phyloP scores from a whole-genome alignment of 2,888 invertebrate species.

The Aspidiotus rigidus region DNA sequence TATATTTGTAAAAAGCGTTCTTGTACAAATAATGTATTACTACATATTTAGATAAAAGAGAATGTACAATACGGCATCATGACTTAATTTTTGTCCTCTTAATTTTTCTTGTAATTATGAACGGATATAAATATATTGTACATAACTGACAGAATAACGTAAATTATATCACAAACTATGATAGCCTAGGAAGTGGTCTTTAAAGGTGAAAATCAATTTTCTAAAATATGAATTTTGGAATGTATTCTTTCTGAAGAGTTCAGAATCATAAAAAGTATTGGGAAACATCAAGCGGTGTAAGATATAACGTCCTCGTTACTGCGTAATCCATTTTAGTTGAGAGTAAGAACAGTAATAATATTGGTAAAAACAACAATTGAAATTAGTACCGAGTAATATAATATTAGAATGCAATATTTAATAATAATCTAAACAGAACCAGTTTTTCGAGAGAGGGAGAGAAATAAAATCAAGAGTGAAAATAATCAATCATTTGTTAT shows the following conservation, averaged over 20 bases:
- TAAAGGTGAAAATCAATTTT: constrained; percentile 22
- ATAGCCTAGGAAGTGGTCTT: constrained; percentile 33
- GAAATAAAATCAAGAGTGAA: too few relatives aligned
- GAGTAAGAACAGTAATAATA: background rate
- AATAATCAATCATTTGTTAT: too few relatives aligned
- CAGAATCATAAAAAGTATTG: constrained; percentile 15
- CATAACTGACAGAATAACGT: constrained; percentile 30
- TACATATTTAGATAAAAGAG: constrained; percentile 32
- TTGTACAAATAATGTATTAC: constrained; percentile 33
- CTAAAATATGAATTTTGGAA: constrained; percentile 23
- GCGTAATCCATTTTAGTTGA: background rate
- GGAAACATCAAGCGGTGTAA: constrained; percentile 21
- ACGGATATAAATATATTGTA: constrained; percentile 28
- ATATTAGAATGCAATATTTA: constrained; percentile 3
- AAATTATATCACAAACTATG: constrained; percentile 31
- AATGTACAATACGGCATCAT: constrained; percentile 31
- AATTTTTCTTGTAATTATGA: constrained; percentile 20
- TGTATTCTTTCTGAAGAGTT: constrained; percentile 5
- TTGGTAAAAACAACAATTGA: background rate
- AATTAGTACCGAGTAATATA: constrained; percentile 1
- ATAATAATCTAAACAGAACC: background rate
- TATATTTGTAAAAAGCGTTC: constrained; percentile 31
- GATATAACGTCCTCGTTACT: constrained; percentile 20
- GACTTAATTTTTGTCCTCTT: constrained; percentile 3
- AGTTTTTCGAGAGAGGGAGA: too few relatives aligned